phyloP scores from a whole-genome alignment of 2,888 invertebrate species.

The Cactoblastis cactorum region DNA sequence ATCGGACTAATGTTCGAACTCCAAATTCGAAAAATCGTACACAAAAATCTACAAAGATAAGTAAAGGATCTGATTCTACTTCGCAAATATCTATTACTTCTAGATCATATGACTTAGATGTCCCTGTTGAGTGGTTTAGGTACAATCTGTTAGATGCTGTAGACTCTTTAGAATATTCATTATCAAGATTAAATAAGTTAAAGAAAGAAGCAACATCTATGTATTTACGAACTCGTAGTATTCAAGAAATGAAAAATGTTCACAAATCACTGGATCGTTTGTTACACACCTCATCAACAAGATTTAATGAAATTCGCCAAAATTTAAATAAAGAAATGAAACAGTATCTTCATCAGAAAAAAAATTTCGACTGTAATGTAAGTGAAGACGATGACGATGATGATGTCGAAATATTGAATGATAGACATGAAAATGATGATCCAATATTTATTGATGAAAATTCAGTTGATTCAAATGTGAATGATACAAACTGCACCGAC shows the following conservation, averaged over 20 bases:
- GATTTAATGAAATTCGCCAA: conserved; percentile 76
- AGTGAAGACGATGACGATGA: conserved; percentile 54
- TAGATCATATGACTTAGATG: conserved; percentile 52
- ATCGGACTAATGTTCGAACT: conserved; percentile 14
- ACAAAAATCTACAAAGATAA: conserved; percentile 25
- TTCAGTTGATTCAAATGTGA: conserved; percentile 58
- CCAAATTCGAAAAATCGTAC: conserved; percentile 24
- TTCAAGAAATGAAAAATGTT: conserved; percentile 72
- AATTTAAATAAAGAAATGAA: conserved; percentile 77
- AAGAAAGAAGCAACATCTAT: conserved; percentile 68
- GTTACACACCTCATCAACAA: conserved; percentile 72
- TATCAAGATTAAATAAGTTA: conserved; percentile 70
- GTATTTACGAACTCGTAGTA: conserved; percentile 63
- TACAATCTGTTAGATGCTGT: conserved; percentile 78
- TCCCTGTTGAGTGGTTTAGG: conserved; percentile 79
- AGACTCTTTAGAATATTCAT: conserved; percentile 77
- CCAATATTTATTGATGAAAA: conserved; percentile 76
- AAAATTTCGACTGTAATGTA: conserved; percentile 22
- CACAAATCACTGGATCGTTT: conserved; percentile 78
- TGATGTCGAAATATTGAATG: conserved; percentile 63
- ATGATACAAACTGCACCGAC: conserved; percentile 34
- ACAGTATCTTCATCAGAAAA: conserved; percentile 62
- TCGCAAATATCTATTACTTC: conserved; percentile 8
- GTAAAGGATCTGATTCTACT: conserved; percentile 24
- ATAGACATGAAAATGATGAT: conserved; percentile 56